Evolutionary conservation across 2,888 invertebrate genomes (phyloP).

Genomic region (Halocaridina rubra): DNA sequence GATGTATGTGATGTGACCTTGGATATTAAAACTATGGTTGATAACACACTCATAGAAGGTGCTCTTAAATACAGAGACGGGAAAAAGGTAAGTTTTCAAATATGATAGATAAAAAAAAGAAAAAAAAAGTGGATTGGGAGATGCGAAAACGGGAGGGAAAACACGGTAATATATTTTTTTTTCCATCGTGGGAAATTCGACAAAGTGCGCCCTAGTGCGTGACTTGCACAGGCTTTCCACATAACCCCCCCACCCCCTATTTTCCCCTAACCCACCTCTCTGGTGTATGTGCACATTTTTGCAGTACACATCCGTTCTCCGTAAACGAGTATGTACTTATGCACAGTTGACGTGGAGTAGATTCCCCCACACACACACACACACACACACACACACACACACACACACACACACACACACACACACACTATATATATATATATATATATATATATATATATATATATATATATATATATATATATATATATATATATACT

Average conservation of each 20-base stretch:
- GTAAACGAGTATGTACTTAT: neutral
- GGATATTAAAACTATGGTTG: slow-evolving; percentile 54
- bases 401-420: neutral
- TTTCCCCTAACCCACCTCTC: no score
- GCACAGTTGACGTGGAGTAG: neutral
- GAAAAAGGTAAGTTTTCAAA: slow-evolving; percentile 40
- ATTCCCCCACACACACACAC: neutral
- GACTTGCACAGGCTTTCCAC: no score
- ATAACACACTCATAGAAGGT: slow-evolving; percentile 52
- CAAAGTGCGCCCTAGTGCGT: slow-evolving; percentile 18
- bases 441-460: neutral
- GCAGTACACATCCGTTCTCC: neutral
- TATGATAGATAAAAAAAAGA: neutral
- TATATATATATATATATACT: neutral
- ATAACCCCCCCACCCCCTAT: no score
- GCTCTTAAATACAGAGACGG: slow-evolving; percentile 58
- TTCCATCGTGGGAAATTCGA: slow-evolving; percentile 9
- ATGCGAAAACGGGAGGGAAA: neutral
- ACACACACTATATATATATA: neutral
- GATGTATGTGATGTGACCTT: no score
- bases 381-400: neutral
- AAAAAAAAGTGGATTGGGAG: neutral
- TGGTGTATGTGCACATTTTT: neutral
- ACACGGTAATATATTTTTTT: neutral
- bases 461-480: neutral